A percentile compares a stretch with the other conserved stretches of the same genome.
Evolutionary conservation across 1,140 invertebrate species (phyloP).

Genomic region (Helicorthomorpha holstii): DNA sequence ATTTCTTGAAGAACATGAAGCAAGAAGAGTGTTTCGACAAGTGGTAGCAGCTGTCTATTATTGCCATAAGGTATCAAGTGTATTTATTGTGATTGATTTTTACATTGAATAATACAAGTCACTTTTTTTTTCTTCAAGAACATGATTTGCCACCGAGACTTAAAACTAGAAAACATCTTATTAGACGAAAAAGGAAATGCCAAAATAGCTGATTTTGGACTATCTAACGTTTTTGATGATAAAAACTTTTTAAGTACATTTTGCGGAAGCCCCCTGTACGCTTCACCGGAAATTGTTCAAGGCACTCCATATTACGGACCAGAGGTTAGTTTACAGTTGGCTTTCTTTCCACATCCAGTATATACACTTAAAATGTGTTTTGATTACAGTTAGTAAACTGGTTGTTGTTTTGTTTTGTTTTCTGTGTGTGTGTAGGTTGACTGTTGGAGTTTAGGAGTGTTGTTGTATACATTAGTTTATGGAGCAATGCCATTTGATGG

Average conservation of each 20-base stretch:
- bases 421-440: too few species aligned
- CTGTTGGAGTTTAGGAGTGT: constrained; percentile 92
- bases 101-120: neutral
- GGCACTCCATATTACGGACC: constrained; percentile 95
- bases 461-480: constrained; percentile 94
- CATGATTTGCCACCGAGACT: constrained; percentile 92
- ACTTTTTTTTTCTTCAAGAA: constrained; percentile 36
- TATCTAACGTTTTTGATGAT: constrained; percentile 94
- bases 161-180: constrained; percentile 97
- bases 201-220: constrained; percentile 97
- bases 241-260: constrained; percentile 70
- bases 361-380: too few species aligned
- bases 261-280: constrained; percentile 94
- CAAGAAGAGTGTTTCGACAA: constrained; percentile 88
- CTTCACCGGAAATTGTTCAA: constrained; percentile 96
- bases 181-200: constrained; percentile 89
- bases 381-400: too few species aligned
- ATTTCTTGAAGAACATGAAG: constrained; percentile 77
- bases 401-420: constrained; percentile 4
- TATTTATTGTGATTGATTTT: neutral
- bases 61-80: constrained; percentile 68
- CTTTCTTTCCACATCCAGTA: too few species aligned
- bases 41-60: constrained; percentile 95
- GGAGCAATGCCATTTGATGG: constrained; percentile 99
- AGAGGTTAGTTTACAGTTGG: constrained; percentile 39